A percentile compares a stretch with the other conserved stretches of the same genome.
phyloP scores from a whole-genome alignment of 2,888 invertebrate genomes.

The Troides helena region DNA sequence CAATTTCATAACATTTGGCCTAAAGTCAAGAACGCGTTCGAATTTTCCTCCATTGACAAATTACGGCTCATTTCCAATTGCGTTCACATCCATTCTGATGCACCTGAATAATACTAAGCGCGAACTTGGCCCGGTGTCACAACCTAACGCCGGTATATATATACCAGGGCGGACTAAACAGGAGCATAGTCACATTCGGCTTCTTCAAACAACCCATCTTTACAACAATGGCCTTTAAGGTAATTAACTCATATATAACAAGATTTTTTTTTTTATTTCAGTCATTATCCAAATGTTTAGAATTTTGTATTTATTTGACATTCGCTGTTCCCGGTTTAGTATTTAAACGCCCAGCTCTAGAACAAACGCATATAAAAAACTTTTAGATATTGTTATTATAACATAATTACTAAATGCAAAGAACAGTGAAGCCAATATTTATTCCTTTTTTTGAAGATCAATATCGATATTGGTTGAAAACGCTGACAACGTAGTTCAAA shows the following conservation, averaged over 20 bases:
- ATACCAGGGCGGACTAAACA: constrained; percentile 55
- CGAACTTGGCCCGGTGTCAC: constrained; percentile 71
- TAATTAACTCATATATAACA: constrained; percentile 40
- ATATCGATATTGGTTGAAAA: too few species aligned
- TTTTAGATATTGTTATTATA: too few species aligned
- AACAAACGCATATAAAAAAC: too few species aligned
- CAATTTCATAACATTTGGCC: constrained; percentile 65
- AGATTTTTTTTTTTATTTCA: neutral
- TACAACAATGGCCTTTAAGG: constrained; percentile 73
- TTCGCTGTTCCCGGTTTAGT: neutral
- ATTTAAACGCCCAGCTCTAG: neutral
- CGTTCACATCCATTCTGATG: constrained; percentile 70
- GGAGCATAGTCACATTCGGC: constrained; percentile 68
- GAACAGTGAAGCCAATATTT: too few species aligned
- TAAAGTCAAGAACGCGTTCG: constrained; percentile 66
- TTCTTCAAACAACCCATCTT: constrained; percentile 55
- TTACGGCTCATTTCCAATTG: constrained; percentile 73
- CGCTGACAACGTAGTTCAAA: too few species aligned
- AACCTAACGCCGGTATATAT: constrained; percentile 54
- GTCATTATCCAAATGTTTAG: neutral
- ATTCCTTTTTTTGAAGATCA: too few species aligned
- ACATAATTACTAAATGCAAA: too few species aligned
- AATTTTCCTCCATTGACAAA: constrained; percentile 75
- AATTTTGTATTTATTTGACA: neutral
- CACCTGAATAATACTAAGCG: constrained; percentile 69